Evolutionary conservation across 2,797 vertebrate species (phyloP).

Genomic region (Halcyon leucocephala): DNA sequence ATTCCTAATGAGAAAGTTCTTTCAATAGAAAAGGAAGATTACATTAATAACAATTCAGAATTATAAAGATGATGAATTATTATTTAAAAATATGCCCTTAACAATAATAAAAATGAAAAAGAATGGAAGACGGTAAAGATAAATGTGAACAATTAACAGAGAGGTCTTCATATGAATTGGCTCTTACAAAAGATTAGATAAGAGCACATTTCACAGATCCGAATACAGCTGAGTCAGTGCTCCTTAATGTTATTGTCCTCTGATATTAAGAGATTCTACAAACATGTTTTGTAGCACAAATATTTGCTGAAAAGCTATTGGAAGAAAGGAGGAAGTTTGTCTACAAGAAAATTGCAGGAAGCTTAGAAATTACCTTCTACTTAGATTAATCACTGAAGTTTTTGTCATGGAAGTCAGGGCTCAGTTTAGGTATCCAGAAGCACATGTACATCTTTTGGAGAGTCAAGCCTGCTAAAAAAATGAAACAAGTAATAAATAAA

Average conservation of each 20-base stretch:
- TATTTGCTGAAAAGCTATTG: constrained; percentile 46
- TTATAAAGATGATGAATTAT: constrained; percentile 19
- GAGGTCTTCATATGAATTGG: background rate
- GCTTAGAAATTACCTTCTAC: constrained; percentile 16
- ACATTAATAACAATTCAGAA: constrained; percentile 38
- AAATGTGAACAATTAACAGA: constrained; percentile 38
- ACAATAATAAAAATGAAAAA: constrained; percentile 53
- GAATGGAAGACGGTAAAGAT: constrained; percentile 43
- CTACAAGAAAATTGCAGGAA: constrained; percentile 43
- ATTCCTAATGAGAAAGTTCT: constrained; percentile 12
- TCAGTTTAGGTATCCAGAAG: background rate
- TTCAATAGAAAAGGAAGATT: constrained; percentile 48
- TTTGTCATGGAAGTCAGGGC: background rate
- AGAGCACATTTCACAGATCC: background rate
- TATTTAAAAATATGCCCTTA: constrained; percentile 45
- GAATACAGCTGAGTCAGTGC: background rate
- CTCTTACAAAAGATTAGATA: constrained; percentile 28
- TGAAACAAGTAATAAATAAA: background rate
- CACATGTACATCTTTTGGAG: fast-evolving
- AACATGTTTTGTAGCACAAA: constrained; percentile 31
- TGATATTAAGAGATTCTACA: constrained; percentile 22
- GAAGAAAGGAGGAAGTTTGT: constrained; percentile 28
- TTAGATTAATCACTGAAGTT: constrained; percentile 12
- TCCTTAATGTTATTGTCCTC: constrained; percentile 21
- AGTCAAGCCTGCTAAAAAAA: background rate